Base-by-base conservation (phyloP, 2,113 vertebrate genomes). In the Halichoerus grypus region DNA sequence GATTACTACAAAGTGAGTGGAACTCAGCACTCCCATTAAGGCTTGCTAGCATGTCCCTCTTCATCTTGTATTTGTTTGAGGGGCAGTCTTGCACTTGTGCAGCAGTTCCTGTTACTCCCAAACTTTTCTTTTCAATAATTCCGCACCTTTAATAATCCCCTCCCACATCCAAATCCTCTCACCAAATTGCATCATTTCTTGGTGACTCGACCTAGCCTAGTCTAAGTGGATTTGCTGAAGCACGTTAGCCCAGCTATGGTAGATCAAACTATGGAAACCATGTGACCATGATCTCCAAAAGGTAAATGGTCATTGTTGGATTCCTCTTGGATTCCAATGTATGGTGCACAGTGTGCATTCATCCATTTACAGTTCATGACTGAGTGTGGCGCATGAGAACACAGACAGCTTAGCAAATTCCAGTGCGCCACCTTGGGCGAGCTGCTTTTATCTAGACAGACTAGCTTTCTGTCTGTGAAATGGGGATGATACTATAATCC, bases 121-220 rank as follows among this genome's bases (percentile, higher is more conserved):
- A 69, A 82, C 46, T 88, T 88, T 83, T 88, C 49, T 59, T 39
- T 90, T 53, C 36, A 79, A 42, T 85, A n/a, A 84, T 85, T 87
- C 49, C 42, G 72, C 21, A 55, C 13, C 22, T 85, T 86, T 46
- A 55, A 18, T 71, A 86, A 92, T 15, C 19, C 18, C 24, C 4
- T 86, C 22, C 42, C 36, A 55, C n/a, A 61, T 69, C 39, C 28
- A 83, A 65, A 51, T 18, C 63, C 26, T 88, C 61, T 80, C 24
- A 49, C 39, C 76, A 81, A 74, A 74, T 61, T 90, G 46, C 49
- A 4, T 67, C 19, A 26, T 57, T 46, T 87, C 53, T 94, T 88
- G 69, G 33, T 67, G 90, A 80, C 85, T 87, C 36, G 33, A 74
- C 65, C 22, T 57, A 33, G 18, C 28, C 49, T 87, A 16, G 53